Conservation (phyloP, 1,140 invertebrate genomes). For the Sipha flava region DNA sequence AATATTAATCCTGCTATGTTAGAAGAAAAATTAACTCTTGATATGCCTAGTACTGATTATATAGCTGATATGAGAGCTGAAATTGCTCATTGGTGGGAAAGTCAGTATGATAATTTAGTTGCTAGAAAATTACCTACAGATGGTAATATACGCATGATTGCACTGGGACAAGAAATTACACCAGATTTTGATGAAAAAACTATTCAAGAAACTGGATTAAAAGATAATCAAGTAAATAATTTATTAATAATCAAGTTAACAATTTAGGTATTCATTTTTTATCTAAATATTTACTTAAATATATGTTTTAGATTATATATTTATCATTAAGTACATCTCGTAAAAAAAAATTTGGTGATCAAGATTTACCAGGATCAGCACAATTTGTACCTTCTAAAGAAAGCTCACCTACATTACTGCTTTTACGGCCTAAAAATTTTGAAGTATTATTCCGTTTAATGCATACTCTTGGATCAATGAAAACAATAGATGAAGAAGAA, state of each 20-base stretch:
- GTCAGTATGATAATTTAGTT: conserved; percentile 17
- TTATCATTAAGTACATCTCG: conserved; percentile 74
- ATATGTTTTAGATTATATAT: conserved; percentile 62
- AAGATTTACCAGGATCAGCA: conserved; percentile 60
- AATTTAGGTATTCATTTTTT: neutral
- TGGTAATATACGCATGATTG: conserved; percentile 82
- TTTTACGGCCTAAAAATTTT: conserved; percentile 78
- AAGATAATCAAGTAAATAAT: conserved; percentile 58
- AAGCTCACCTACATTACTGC: conserved; percentile 70
- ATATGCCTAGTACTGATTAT: conserved; percentile 69
- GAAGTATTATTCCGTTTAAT: conserved; percentile 81
- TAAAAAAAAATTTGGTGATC: conserved; percentile 62
- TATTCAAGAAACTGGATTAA: conserved; percentile 80
- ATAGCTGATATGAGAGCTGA: conserved; percentile 85
- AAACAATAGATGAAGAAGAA: conserved; percentile 58
- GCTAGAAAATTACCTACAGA: conserved; percentile 48
- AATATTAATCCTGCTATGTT: conserved; percentile 78
- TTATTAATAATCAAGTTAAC: neutral
- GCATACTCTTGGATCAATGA: conserved; percentile 78
- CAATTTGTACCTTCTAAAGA: conserved; percentile 71
- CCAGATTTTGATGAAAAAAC: conserved; percentile 89
- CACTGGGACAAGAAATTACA: conserved; percentile 84
- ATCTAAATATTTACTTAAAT: conserved; percentile 5
- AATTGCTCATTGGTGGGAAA: conserved; percentile 81
- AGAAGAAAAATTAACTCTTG: conserved; percentile 64